These are phyloP conservation scores for Blastomussa wellsi DNA, from an alignment of 92 coral and sea anemone species.

Conservation along the genomic window DNA sequence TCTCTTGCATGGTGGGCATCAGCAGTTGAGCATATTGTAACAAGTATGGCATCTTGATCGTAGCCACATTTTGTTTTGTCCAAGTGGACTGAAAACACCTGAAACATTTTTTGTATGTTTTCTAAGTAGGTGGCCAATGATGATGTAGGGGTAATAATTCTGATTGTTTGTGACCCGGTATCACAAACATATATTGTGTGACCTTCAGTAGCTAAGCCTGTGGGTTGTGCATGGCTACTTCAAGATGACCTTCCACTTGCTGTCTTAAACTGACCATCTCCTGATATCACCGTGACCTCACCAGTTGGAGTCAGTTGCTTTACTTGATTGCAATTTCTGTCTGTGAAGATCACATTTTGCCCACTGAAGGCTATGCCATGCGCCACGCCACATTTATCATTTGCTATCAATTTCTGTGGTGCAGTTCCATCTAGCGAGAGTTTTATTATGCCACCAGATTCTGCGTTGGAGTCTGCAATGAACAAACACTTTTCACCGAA, in stretches of 20 bases:
- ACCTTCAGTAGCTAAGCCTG: conserved; percentile 17
- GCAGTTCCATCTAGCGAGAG: conserved; percentile 6
- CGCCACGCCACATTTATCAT: conserved; percentile 12
- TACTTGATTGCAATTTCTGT: conserved; percentile 16
- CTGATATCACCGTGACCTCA: conserved; percentile 24
- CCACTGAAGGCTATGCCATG: conserved; percentile 18
- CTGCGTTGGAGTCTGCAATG: conserved; percentile 9
- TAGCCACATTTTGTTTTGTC: conserved; percentile 20
- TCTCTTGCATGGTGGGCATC: conserved; percentile 25
- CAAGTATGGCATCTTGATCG: conserved; percentile 18
- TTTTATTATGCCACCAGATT: conserved; percentile 22
- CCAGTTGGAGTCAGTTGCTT: conserved; percentile 11
- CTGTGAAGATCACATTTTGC: conserved; percentile 8
- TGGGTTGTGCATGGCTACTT: conserved; percentile 24
- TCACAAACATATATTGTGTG: conserved; percentile 14
- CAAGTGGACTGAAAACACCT: conserved; percentile 21
- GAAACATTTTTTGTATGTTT: conserved; percentile 22
- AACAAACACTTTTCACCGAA: conserved; percentile 6
- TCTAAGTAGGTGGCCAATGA: conserved; percentile 22
- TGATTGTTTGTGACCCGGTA: conserved; percentile 13
- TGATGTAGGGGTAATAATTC: conserved; percentile 11
- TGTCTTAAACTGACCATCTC: conserved; percentile 18
- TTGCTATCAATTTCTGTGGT: conserved; percentile 25
- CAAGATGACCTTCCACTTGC: conserved; percentile 17
- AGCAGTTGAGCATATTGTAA: conserved; percentile 25